These are phyloP conservation scores for Mustelus asterias DNA, from an alignment of 2,113 vertebrate genomes.

Conservation along the genomic window DNA sequence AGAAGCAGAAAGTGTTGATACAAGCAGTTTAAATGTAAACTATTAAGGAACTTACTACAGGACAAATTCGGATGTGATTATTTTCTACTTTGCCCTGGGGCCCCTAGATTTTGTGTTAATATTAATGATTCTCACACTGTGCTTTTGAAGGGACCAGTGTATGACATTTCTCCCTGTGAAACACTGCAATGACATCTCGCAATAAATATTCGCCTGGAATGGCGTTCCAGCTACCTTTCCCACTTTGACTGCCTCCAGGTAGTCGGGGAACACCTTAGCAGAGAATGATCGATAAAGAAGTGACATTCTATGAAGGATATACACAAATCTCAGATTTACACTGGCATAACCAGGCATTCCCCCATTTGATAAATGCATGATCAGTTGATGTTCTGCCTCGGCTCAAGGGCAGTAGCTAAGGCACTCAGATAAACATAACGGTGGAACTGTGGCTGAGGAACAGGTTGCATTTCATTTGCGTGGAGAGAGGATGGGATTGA, in stretches of 20 bases:
- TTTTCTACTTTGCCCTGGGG: neutral
- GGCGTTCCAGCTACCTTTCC: too few relatives aligned
- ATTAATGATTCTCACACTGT: neutral
- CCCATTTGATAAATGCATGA: neutral
- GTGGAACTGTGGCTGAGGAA: neutral
- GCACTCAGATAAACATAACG: neutral
- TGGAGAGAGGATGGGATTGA: neutral
- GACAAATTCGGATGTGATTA: neutral
- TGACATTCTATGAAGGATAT: neutral
- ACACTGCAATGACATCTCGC: neutral
- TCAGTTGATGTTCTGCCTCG: neutral
- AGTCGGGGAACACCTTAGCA: neutral
- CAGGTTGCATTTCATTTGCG: neutral
- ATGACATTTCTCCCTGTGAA: neutral
- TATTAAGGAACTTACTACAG: neutral
- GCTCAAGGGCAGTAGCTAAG: neutral
- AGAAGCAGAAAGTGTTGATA: neutral
- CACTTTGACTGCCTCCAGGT: neutral
- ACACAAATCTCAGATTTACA: neutral
- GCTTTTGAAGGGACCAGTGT: neutral
- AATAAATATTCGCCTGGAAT: neutral
- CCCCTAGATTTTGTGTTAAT: neutral
- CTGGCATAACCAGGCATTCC: neutral
- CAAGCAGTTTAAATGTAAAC: neutral
- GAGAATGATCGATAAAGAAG: neutral